These are phyloP conservation scores for Orchesellides sinensis DNA, from an alignment of 2,888 invertebrate species.

Conservation along the genomic window DNA sequence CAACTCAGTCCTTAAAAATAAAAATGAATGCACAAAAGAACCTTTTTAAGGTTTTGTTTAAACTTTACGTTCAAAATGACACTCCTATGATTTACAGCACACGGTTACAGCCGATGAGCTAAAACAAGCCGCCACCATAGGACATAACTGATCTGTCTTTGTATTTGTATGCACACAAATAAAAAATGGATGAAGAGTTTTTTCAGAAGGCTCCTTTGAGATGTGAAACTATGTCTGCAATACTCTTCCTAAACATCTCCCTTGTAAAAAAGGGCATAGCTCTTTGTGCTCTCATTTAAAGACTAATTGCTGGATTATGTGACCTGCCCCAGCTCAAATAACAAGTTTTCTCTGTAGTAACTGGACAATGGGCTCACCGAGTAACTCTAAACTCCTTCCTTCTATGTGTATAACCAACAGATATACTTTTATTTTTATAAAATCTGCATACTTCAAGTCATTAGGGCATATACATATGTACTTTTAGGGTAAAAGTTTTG, in stretches of 20 bases:
- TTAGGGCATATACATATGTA: background rate
- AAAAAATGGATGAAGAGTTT: background rate
- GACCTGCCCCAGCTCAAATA: constrained; percentile 44
- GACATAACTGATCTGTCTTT: background rate
- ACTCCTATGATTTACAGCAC: constrained; percentile 23
- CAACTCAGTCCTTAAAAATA: background rate
- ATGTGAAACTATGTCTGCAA: background rate
- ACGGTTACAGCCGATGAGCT: constrained; percentile 35
- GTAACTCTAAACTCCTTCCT: too few species aligned
- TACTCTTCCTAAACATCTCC: background rate
- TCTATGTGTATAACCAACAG: background rate
- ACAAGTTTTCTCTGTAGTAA: constrained; percentile 15
- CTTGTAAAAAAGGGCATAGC: too few species aligned
- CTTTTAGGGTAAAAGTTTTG: constrained; percentile 7
- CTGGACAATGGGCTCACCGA: too few species aligned
- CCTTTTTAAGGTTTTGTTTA: background rate
- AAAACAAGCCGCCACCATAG: constrained; percentile 38
- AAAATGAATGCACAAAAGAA: background rate
- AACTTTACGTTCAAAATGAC: background rate
- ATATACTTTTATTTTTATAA: constrained; percentile 4
- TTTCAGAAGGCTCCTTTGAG: background rate
- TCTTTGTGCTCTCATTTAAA: background rate
- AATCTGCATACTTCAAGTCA: background rate
- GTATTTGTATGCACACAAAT: background rate
- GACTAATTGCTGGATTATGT: constrained; percentile 45